Base-by-base conservation (phyloP, 2,888 invertebrate species). In the Salticus scenicus region DNA sequence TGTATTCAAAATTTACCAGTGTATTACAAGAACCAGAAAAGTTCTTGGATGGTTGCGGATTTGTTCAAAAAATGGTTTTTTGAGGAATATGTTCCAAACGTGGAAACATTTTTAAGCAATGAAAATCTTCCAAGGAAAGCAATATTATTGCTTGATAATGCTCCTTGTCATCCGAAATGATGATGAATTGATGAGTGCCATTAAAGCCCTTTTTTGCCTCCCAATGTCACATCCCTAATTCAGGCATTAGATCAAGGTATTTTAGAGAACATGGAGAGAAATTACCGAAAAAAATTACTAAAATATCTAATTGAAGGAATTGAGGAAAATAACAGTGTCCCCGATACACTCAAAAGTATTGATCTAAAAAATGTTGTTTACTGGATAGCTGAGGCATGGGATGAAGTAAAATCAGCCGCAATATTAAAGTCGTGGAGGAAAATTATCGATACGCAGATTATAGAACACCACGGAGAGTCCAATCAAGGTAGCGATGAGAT, bases 211-310 rank as follows among this genome's bases (percentile, higher is more conserved):
- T 67, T 67, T 31, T 31, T 67, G 31, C 20, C 31, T 5, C 67
- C 67, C 30, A 67, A 67, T 67, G 30, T 67, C 4, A 67, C 67
- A 2, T 17, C n/a, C n/a, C 31, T 67, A 33, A 67, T 66, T 8
- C 67, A 67, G 12, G 4, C 67, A 17, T 17, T 67, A 31, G 67
- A 67, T 31, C 67, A 67, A 67, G 67, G 67, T 2, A 7, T 67
- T 30, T 17, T 67, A 28, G 10, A 67, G 31, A 31, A 31, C 37
- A 7, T 37, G 10, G 10, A 37, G 10, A 37, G 10, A 37, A 37
- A 7, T 4, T 37, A 37, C 10, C 37, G 10, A 7, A 4, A 10
- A 7, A 37, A 10, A 37, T 37, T 37, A 7, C 37, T 37, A 37
- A 4, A 37, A 37, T 37, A 4, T 37, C 37, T 37, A 7, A 4